phyloP scores from a whole-genome alignment of 2,888 invertebrate genomes.

The Pristionchus maxplancki region DNA sequence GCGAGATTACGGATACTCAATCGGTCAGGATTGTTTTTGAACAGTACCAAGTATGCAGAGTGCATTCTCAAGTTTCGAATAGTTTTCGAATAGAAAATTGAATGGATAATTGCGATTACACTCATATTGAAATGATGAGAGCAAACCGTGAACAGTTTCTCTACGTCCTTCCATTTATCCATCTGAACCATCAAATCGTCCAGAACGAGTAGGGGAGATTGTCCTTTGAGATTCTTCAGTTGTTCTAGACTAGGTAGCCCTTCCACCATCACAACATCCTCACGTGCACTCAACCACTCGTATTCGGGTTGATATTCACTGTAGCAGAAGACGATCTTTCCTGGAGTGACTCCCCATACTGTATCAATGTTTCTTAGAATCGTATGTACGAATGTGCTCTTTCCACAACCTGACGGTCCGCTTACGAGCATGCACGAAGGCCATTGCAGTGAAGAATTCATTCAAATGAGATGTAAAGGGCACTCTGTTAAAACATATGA shows the following conservation, averaged over 20 bases:
- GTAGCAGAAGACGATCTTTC: constrained; percentile 2
- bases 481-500: not conserved
- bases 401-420: constrained; percentile 27
- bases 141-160: constrained; percentile 37
- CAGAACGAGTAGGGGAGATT: constrained; percentile 13
- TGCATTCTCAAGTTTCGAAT: constrained; percentile 22
- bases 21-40: constrained; percentile 15
- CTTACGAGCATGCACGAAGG: constrained; percentile 23
- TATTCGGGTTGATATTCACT: constrained; percentile 31
- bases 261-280: constrained; percentile 21
- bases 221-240: not conserved
- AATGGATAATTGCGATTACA: constrained; percentile 31
- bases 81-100: constrained; percentile 39
- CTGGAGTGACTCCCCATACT: not conserved
- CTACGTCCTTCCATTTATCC: constrained; percentile 6
- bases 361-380: not conserved
- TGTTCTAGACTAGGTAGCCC: not conserved
- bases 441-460: not conserved
- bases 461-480: too few relatives aligned
- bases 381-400: constrained; percentile 22
- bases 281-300: not conserved
- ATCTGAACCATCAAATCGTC: constrained; percentile 16
- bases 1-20: constrained; percentile 1
- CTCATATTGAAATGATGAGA: constrained; percentile 40
- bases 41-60: constrained; percentile 15